Evolutionary conservation across 2,888 invertebrate genomes (phyloP), one percentile per base, ranked within the genome.

Genomic region (Mantis religiosa): DNA sequence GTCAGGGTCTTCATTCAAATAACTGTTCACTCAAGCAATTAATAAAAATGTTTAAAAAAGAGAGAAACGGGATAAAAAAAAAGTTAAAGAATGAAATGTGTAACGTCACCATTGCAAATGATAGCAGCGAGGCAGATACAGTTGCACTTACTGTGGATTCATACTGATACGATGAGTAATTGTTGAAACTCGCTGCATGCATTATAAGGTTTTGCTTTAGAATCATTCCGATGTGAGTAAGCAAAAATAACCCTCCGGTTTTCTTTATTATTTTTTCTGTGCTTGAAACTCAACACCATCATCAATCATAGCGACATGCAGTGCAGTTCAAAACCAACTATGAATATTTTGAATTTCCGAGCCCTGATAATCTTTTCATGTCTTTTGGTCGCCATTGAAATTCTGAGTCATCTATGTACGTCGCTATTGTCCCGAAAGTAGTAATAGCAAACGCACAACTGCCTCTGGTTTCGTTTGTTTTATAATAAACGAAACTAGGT

Each of bases 71-170:
- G 54, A 71, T 71, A 71, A 71, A 71, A 71, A n/a, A 84, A 88
- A 41, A 84, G 28, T 88, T 84, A 85, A 85, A 85, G 88, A 88
- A 88, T 88, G 88, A 88, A 88, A 88, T 88, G 54, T 88, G 88
- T 85, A 85, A 88, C 84, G 85, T 88, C 88, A 88, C 85, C 28
- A 88, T 88, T 41, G 88, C 88, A 88, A 88, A 88, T 84, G 88
- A 88, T 84, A 88, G 20, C 12, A 71, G 8, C 12, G 54, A 14
- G 54, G 54, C 54, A 54, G 14, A 71, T 71, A 4, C 54, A 71
- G 20, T 71, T 71, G 54, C 54, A 71, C 25, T 71, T 71, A 71
- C 54, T 71, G 6, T 20, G 54, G 3, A 71, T 71, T 71, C 54
- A 71, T 20, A 14, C 54, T 54, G 54, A 15, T 25, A 4, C 54